Evolutionary conservation across 2,888 invertebrate genomes (phyloP).

Genomic region (Hedychridium roseum): DNA sequence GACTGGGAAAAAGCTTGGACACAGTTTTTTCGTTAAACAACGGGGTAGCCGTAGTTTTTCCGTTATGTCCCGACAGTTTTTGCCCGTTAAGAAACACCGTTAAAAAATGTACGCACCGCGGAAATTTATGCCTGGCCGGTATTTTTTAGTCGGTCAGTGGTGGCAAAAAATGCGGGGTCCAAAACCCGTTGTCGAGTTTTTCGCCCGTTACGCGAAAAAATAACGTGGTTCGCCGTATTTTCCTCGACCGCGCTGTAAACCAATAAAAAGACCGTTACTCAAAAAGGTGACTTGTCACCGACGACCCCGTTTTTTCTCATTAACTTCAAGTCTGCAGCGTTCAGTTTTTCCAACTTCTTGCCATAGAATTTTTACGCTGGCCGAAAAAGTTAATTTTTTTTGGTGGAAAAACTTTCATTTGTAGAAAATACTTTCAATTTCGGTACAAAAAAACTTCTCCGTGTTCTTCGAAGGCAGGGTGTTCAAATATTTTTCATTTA

Average conservation of each 20-base stretch:
- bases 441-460: no score
- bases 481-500: no score
- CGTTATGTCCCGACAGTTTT: slow-evolving; percentile 20
- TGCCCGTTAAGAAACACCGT: slow-evolving; percentile 30
- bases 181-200: slow-evolving; percentile 7
- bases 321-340: no score
- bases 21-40: no score
- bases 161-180: background rate
- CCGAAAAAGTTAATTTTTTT: no score
- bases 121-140: slow-evolving; percentile 14
- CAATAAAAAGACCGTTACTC: slow-evolving; percentile 24
- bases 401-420: no score
- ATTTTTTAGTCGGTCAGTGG: slow-evolving; percentile 20
- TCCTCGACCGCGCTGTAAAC: slow-evolving; percentile 11
- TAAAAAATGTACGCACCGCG: slow-evolving; percentile 23
- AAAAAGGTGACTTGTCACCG: slow-evolving; percentile 29
- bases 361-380: background rate
- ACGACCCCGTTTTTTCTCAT: background rate
- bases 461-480: no score
- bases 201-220: slow-evolving; percentile 24
- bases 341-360: background rate
- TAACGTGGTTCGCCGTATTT: background rate
- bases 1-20: no score
- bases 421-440: no score
- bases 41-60: no score